Evolutionary conservation across 2,113 vertebrate species (phyloP).

Genomic region (Macrotus californicus): DNA sequence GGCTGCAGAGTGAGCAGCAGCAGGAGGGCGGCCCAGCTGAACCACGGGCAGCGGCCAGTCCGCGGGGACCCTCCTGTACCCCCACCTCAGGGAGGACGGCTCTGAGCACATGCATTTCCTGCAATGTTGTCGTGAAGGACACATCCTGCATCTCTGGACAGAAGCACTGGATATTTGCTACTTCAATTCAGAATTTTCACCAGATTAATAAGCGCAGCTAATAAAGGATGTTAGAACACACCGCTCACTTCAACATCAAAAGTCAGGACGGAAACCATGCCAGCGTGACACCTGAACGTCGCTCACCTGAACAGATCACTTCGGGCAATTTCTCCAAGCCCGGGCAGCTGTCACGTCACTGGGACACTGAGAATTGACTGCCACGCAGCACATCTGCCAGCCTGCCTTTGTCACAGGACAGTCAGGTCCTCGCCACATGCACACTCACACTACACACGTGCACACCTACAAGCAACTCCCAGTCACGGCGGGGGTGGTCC

Average conservation of each 20-base stretch:
- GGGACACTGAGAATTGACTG: background rate
- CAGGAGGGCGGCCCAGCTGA: background rate
- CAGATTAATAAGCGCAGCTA: background rate
- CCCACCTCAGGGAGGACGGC: background rate
- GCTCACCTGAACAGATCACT: background rate
- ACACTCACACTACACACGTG: background rate
- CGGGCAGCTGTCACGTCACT: background rate
- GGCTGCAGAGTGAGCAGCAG: background rate
- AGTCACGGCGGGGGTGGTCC: background rate
- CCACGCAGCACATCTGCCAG: background rate
- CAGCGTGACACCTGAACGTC: background rate
- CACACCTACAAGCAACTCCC: background rate
- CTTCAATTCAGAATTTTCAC: background rate
- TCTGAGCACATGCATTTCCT: background rate
- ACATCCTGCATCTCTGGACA: background rate
- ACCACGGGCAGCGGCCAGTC: rapidly evolving
- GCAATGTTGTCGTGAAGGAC: background rate
- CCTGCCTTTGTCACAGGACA: background rate
- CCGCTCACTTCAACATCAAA: background rate
- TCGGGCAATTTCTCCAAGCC: background rate
- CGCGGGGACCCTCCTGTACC: rapidly evolving
- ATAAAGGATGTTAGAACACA: background rate
- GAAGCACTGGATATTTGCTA: background rate
- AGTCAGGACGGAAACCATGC: background rate
- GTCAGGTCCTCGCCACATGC: background rate